Evolutionary conservation across 2,888 invertebrate species (phyloP), one percentile per base, ranked within the genome.

Genomic region (Macaria notata): DNA sequence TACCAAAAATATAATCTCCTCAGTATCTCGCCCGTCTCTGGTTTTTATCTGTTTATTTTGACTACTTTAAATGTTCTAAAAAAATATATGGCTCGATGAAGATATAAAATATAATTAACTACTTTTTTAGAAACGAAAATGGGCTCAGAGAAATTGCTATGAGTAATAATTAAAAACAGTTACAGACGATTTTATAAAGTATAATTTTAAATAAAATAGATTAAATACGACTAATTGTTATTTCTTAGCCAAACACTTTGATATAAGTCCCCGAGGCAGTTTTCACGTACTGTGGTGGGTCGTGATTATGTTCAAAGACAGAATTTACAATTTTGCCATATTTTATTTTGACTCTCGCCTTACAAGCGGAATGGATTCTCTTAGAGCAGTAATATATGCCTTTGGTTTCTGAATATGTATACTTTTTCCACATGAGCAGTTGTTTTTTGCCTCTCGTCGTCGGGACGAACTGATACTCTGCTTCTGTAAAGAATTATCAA

Each of bases 371-470:
- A 6, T 43, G 9, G 39, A 47, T 38, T 46, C 49, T 51, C 6
- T 54, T 45, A 8, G 63, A 63, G 45, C 63, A 63, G 45, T 61
- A 63, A 9, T 44, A 59, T 30, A 44, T 63, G 3, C 59, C 61
- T 1, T 56, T 61, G 1, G 42, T 49, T 19, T 61, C 56, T 2
- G 54, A 57, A 42, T 53, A 60, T 1, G 57, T 60, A n/a, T 60
- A 49, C 9, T 46, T 3, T 9, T 39, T 45, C 43, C 46, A 61
- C 46, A 61, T 43, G 7, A 61, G 33, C 0, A 61, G 31, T 39
- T 46, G 1, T 4, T 41, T 41, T 41, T 41, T 41, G 41, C 41
- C 41, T 8, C 6, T 41, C 9, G 8, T n/a, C 9, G 41, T 8
- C 9, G 41, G 41, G 9, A 41, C 9, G 4, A 41, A 41, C 9